Evolutionary conservation across 2,888 invertebrate species (phyloP).

Genomic region (Danaus chrysippus): DNA sequence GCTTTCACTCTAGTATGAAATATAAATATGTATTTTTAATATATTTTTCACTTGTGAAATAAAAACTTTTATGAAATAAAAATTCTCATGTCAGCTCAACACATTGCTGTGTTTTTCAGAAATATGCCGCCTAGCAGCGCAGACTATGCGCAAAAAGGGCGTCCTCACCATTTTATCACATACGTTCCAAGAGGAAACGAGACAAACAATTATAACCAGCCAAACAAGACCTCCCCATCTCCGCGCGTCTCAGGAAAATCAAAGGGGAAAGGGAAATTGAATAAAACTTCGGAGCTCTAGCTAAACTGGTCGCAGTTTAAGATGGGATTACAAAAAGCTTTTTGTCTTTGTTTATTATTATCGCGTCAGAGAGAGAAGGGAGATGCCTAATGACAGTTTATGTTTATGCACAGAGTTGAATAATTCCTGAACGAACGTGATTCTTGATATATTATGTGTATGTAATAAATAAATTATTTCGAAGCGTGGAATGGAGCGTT

Average conservation of each 20-base stretch:
- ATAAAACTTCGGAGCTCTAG: constrained; percentile 33
- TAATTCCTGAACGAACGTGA: constrained; percentile 37
- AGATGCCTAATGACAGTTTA: constrained; percentile 42
- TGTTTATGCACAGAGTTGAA: constrained; percentile 42
- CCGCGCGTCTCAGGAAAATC: constrained; percentile 35
- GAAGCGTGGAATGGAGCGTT: neutral
- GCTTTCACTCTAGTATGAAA: too few relatives aligned
- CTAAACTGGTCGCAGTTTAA: constrained; percentile 37
- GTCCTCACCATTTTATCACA: constrained; percentile 71
- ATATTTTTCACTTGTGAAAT: neutral
- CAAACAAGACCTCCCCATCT: constrained; percentile 30
- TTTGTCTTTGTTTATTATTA: constrained; percentile 63
- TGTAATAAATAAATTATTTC: constrained; percentile 17
- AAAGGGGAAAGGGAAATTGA: constrained; percentile 30
- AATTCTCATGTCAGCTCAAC: constrained; percentile 39
- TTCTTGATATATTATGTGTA: constrained; percentile 32
- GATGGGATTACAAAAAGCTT: constrained; percentile 47
- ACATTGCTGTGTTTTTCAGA: constrained; percentile 44
- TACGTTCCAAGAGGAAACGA: constrained; percentile 61
- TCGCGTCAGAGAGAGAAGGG: constrained; percentile 48
- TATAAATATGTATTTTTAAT: too few relatives aligned
- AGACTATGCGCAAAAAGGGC: constrained; percentile 77
- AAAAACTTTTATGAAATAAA: neutral
- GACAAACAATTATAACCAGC: constrained; percentile 40
- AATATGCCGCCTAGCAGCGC: constrained; percentile 76